Conservation (phyloP, 2,888 invertebrate genomes). For the Sinohyriopsis cumingii region DNA sequence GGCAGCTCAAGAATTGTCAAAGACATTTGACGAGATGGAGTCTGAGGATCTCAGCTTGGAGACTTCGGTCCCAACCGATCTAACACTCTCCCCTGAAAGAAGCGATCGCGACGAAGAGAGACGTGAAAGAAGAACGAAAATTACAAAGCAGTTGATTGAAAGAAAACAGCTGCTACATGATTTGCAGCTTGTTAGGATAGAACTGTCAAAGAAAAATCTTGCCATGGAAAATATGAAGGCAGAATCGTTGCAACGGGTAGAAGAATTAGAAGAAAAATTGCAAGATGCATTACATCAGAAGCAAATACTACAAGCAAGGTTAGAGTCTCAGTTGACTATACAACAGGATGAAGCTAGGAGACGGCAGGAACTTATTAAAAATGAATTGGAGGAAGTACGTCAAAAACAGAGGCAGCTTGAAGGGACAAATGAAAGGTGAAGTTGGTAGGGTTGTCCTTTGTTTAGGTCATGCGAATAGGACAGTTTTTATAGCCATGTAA, state of each 20-base stretch:
- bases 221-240: conserved; percentile 70
- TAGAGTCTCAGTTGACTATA: conserved; percentile 68
- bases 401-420: conserved; percentile 68
- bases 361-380: conserved; percentile 63
- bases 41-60: conserved; percentile 69
- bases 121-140: conserved; percentile 50
- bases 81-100: conserved; percentile 68
- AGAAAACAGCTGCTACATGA: conserved; percentile 70
- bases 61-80: conserved; percentile 70
- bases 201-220: conserved; percentile 70
- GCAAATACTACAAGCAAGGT: conserved; percentile 65
- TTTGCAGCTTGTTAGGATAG: conserved; percentile 70
- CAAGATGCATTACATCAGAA: conserved; percentile 70
- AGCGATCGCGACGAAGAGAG: conserved; percentile 41
- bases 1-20: conserved; percentile 63
- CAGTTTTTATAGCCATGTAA: too few species aligned
- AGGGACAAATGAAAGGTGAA: conserved; percentile 62
- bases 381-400: conserved; percentile 66
- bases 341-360: conserved; percentile 68
- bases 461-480: too few species aligned
- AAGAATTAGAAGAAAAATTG: conserved; percentile 71
- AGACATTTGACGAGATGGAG: conserved; percentile 63
- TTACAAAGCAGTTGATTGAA: conserved; percentile 68
- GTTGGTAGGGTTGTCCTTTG: too few species aligned
- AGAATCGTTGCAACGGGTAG: conserved; percentile 66